phyloP scores from a whole-genome alignment of 2,888 invertebrate genomes.

The Metopia argyrocephala region DNA sequence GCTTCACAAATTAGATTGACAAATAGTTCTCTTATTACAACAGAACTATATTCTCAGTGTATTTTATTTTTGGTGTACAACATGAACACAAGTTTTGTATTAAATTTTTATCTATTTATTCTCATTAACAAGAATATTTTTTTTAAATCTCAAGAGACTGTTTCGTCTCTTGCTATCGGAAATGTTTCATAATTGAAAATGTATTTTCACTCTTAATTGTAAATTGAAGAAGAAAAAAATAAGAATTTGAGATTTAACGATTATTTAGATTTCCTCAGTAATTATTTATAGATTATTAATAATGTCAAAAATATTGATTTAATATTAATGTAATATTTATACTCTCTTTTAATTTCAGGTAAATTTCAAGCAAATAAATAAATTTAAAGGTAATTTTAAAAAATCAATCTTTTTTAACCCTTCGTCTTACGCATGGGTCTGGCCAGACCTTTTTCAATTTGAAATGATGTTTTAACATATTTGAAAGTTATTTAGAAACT shows the following conservation, averaged over 20 bases:
- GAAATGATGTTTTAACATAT: no score
- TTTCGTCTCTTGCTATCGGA: slow-evolving; percentile 55
- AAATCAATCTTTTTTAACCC: no score
- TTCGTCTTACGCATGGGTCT: no score
- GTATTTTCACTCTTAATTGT: slow-evolving; percentile 29
- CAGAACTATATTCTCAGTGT: no score
- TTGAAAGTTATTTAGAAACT: no score
- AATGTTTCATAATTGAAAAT: slow-evolving; percentile 60
- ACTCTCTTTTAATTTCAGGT: not conserved
- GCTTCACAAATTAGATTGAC: no score
- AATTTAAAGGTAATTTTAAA: not conserved
- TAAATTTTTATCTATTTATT: no score
- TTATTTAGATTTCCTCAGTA: not conserved
- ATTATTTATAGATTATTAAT: not conserved
- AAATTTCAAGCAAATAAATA: not conserved
- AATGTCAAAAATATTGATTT: not conserved
- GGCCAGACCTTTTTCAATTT: no score
- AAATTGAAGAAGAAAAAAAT: slow-evolving; percentile 20
- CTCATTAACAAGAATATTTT: not conserved
- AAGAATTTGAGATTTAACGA: not conserved
- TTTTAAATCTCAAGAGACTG: slow-evolving; percentile 47
- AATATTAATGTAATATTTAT: not conserved
- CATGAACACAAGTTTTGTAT: no score
- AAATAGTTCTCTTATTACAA: no score
- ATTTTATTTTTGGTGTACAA: no score